Percentiles rank a stretch among this genome's conserved stretches.
These are phyloP conservation scores for Clepsis dumicolana DNA, from an alignment of 2,888 invertebrate genomes.

Conservation along the genomic window DNA sequence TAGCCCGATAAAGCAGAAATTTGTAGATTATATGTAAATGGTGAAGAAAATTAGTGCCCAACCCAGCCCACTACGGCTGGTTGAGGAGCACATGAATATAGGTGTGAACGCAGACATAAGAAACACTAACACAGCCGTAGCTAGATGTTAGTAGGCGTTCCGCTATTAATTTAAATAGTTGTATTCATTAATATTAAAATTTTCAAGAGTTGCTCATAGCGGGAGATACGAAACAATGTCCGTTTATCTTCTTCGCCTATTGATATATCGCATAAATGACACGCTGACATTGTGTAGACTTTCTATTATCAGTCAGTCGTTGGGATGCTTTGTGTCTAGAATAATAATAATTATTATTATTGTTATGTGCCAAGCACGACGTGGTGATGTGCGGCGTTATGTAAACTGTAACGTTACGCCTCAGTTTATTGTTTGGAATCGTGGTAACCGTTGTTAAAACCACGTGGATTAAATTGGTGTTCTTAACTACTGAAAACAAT, in stretches of 20 bases:
- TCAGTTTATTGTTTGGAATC: slow-evolving; percentile 62
- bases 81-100: slow-evolving; percentile 8
- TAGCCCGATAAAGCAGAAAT: background rate
- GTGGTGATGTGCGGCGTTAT: slow-evolving; percentile 41
- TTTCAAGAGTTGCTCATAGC: slow-evolving; percentile 3
- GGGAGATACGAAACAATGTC: slow-evolving; percentile 57
- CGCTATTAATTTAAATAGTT: slow-evolving; percentile 13
- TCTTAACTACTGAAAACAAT: slow-evolving; percentile 28
- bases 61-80: slow-evolving; percentile 4
- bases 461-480: slow-evolving; percentile 48
- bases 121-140: background rate
- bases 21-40: background rate
- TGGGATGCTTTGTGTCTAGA: slow-evolving; percentile 51
- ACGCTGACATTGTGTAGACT: slow-evolving; percentile 63
- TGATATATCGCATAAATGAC: slow-evolving; percentile 74
- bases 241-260: slow-evolving; percentile 66
- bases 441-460: slow-evolving; percentile 54
- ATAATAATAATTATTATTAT: slow-evolving; percentile 48
- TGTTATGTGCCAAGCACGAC: slow-evolving; percentile 40
- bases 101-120: slow-evolving; percentile 9
- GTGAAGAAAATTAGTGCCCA: background rate
- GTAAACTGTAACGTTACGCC: slow-evolving; percentile 51
- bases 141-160: background rate
- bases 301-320: slow-evolving; percentile 62
- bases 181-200: background rate